Evolutionary conservation across 2,888 invertebrate genomes (phyloP).

Genomic region (Chloroclysta siterata): DNA sequence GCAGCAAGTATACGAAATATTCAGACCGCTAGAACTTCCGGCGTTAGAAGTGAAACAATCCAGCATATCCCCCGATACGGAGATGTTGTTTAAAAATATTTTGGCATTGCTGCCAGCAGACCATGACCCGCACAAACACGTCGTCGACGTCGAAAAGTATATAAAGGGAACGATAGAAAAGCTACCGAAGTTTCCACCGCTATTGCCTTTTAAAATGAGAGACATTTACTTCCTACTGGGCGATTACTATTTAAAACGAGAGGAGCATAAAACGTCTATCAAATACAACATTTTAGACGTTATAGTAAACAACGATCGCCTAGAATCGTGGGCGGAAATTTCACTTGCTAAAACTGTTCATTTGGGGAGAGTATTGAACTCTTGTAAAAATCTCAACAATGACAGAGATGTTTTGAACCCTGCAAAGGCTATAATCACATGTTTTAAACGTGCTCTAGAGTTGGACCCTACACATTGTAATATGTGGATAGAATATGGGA

Average conservation of each 20-base stretch:
- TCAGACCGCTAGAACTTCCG: slow-evolving; percentile 91
- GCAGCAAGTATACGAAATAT: slow-evolving; percentile 91
- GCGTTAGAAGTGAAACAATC: slow-evolving; percentile 91
- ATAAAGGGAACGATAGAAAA: slow-evolving; percentile 86
- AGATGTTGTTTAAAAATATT: slow-evolving; percentile 89
- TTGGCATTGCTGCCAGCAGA: slow-evolving; percentile 88
- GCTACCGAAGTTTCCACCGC: slow-evolving; percentile 80
- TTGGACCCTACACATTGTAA: slow-evolving; percentile 90
- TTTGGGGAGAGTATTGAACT: slow-evolving; percentile 92
- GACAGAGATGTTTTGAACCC: slow-evolving; percentile 88
- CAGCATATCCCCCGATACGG: slow-evolving; percentile 93
- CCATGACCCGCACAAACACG: slow-evolving; percentile 86
- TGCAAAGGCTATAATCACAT: slow-evolving; percentile 90
- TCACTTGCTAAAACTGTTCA: slow-evolving; percentile 91
- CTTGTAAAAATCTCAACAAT: slow-evolving; percentile 85
- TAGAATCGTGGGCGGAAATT: slow-evolving; percentile 97
- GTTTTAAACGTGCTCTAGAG: slow-evolving; percentile 92
- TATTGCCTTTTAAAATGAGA: slow-evolving; percentile 86
- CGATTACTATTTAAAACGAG: slow-evolving; percentile 96
- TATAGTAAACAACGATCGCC: slow-evolving; percentile 90
- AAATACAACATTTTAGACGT: slow-evolving; percentile 94
- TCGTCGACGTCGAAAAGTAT: slow-evolving; percentile 87
- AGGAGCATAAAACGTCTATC: slow-evolving; percentile 89
- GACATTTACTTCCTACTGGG: slow-evolving; percentile 95
- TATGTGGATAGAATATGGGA: slow-evolving; percentile 96